These are phyloP conservation scores for Megalopta genalis DNA, from an alignment of 1,140 invertebrate species.

Conservation along the genomic window DNA sequence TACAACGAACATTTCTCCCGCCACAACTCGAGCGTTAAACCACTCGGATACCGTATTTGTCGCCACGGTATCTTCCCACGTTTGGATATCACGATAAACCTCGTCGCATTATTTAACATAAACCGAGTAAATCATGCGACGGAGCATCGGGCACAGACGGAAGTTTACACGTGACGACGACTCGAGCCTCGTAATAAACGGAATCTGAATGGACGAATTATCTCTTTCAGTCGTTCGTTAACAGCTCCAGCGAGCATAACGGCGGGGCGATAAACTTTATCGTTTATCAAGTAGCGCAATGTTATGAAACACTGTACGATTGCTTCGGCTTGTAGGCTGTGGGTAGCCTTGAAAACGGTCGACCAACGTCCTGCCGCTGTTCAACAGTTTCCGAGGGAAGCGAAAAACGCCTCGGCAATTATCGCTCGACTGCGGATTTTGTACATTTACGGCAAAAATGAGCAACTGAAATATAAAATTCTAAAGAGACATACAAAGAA, in stretches of 20 bases:
- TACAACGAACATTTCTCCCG: no score
- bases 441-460: no score
- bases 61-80: no score
- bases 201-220: constrained; percentile 32
- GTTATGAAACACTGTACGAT: constrained; percentile 26
- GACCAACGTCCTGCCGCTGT: not conserved
- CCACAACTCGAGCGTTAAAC: no score
- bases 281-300: constrained; percentile 37
- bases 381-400: not conserved
- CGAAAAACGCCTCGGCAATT: no score
- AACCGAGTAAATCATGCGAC: no score
- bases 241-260: not conserved
- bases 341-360: constrained; percentile 23
- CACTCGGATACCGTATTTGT: no score
- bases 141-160: not conserved
- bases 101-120: not conserved
- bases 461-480: no score
- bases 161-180: not conserved
- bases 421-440: no score
- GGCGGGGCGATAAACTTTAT: constrained; percentile 30
- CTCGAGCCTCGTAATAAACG: not conserved
- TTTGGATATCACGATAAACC: not conserved
- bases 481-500: no score
- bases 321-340: not conserved
- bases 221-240: constrained; percentile 1